Base-by-base conservation (phyloP, 2,888 invertebrate species). In the Oscheius sp. region DNA sequence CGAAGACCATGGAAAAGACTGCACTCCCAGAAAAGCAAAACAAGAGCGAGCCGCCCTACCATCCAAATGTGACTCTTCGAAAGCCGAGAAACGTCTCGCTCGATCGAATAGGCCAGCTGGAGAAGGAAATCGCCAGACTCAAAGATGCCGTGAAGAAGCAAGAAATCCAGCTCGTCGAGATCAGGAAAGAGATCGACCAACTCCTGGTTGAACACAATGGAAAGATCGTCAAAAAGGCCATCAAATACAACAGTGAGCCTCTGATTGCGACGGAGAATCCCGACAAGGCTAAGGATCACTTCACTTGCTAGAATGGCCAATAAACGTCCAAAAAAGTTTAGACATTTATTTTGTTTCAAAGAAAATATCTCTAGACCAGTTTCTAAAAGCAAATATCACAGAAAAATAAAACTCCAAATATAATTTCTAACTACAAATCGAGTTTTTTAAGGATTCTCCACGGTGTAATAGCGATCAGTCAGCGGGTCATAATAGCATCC, bases 401-500 rank as follows among this genome's bases (percentile, higher is more conserved):
- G n/a, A n/a, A n/a, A n/a, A n/a, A n/a, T n/a, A n/a, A n/a, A n/a
- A n/a, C n/a, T n/a, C n/a, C n/a, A n/a, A n/a, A n/a, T n/a, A n/a
- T n/a, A n/a, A n/a, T n/a, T n/a, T n/a, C n/a, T n/a, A n/a, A n/a
- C n/a, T n/a, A n/a, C n/a, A n/a, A n/a, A n/a, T n/a, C n/a, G n/a
- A n/a, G n/a, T n/a, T n/a, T n/a, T n/a, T 50, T 68, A 53, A 4
- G 17, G 37, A 23, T 74, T 72, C 29, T 72, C 74, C 20, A 77
- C 46, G n/a, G 73, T 69, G 46, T 75, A 79, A 61, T 76, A 79
- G 29, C 66, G 65, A 42, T 79, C 79, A 4, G 70, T 68, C 3
- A 67, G 48, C 15, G 79, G 79, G 42, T 76, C 72, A 50, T 79
- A 79, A 45, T 76, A 79, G 42, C 75, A 79, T 53, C 76, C 76